Percentiles rank a stretch among this genome's conserved stretches.
phyloP scores from a whole-genome alignment of 2,888 invertebrate species.

The Aspidapion aeneum region DNA sequence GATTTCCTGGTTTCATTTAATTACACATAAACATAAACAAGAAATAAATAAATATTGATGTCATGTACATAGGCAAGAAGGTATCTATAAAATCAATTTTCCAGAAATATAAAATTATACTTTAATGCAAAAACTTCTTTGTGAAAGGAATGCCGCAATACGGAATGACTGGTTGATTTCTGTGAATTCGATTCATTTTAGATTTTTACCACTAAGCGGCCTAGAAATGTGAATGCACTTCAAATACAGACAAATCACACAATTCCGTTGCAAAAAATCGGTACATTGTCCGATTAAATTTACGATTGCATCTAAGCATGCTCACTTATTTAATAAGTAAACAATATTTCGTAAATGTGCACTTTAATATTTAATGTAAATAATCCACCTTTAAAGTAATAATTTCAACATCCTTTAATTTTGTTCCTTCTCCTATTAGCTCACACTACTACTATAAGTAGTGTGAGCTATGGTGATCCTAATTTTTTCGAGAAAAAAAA shows the following conservation, averaged over 20 bases:
- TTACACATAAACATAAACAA: too few relatives aligned
- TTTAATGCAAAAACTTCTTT: neutral
- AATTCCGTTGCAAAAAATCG: neutral
- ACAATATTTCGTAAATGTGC: slow-evolving; percentile 31
- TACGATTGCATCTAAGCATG: slow-evolving; percentile 6
- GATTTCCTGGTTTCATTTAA: too few relatives aligned
- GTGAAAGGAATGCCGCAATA: neutral
- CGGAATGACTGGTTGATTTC: neutral
- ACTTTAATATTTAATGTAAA: slow-evolving; percentile 30
- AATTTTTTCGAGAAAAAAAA: too few relatives aligned
- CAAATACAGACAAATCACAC: neutral
- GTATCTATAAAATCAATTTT: too few relatives aligned
- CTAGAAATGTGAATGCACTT: neutral
- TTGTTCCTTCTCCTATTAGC: too few relatives aligned
- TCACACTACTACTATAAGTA: too few relatives aligned
- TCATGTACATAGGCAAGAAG: too few relatives aligned
- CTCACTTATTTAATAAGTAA: slow-evolving; percentile 27
- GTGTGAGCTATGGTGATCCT: too few relatives aligned
- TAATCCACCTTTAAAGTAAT: slow-evolving; percentile 13
- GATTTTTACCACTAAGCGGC: neutral
- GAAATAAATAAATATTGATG: too few relatives aligned
- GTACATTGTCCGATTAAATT: neutral
- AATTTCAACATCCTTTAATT: too few relatives aligned
- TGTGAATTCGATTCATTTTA: neutral
- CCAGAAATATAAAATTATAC: neutral